phyloP scores from a whole-genome alignment of 2,797 vertebrate genomes.

The Hoplostethus atlanticus region DNA sequence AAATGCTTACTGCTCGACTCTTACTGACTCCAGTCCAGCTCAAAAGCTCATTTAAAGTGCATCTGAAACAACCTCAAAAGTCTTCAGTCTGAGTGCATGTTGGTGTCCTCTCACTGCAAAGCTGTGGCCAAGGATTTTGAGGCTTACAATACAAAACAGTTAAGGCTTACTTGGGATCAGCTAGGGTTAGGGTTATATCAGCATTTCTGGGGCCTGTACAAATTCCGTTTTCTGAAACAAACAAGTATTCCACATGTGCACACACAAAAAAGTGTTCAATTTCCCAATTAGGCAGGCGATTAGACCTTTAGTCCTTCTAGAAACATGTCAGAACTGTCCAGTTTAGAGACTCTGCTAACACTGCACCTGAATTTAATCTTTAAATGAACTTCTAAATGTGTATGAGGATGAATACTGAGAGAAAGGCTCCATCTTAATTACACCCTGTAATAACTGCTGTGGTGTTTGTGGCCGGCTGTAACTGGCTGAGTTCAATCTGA shows the following conservation, averaged over 20 bases:
- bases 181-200: not conserved
- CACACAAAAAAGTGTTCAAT: not conserved
- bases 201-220: not conserved
- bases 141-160: constrained; percentile 4
- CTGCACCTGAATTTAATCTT: constrained; percentile 36
- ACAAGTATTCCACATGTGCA: not conserved
- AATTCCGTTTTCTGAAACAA: not conserved
- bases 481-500: constrained; percentile 42
- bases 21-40: not conserved
- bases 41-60: constrained; percentile 1
- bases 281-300: not conserved
- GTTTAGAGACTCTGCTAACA: not conserved
- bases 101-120: not conserved
- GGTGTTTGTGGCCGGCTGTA: constrained; percentile 31
- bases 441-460: constrained; percentile 51
- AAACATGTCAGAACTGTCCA: constrained; percentile 6
- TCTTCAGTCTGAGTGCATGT: not conserved
- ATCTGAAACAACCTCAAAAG: not conserved
- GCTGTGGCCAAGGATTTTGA: constrained; percentile 16
- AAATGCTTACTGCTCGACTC: not conserved
- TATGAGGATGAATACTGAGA: constrained; percentile 37
- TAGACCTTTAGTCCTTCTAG: not conserved
- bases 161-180: not conserved
- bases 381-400: constrained; percentile 41
- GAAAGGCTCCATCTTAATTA: constrained; percentile 63